These are phyloP conservation scores for Heterotilapia buettikoferi DNA, from an alignment of 2,113 vertebrate genomes.

Conservation along the genomic window DNA sequence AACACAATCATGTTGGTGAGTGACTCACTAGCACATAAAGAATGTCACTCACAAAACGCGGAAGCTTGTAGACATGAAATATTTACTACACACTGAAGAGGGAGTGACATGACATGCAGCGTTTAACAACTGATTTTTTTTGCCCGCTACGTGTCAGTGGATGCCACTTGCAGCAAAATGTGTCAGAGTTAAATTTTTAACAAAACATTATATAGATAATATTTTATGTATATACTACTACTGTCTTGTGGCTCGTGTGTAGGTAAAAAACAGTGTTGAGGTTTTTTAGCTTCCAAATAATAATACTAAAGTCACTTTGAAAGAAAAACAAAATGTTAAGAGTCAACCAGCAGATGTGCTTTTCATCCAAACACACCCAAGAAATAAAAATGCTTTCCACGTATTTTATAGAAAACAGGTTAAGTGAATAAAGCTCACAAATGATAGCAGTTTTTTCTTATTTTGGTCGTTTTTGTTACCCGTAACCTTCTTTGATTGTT, in stretches of 20 bases:
- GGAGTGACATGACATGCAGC: constrained; percentile 25
- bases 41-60: constrained; percentile 31
- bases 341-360: neutral
- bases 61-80: constrained; percentile 42
- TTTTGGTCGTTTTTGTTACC: neutral
- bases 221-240: neutral
- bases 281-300: neutral
- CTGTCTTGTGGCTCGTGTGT: neutral
- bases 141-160: neutral
- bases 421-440: neutral
- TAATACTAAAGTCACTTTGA: neutral
- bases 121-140: constrained; percentile 62
- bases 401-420: neutral
- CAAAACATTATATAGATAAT: neutral
- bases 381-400: neutral
- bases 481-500: neutral
- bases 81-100: constrained; percentile 26
- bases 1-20: neutral
- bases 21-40: constrained; percentile 35
- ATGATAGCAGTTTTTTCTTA: neutral
- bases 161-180: neutral
- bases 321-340: neutral
- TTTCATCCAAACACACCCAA: neutral
- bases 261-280: neutral
- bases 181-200: neutral